Percentiles rank a stretch among this genome's conserved stretches.
Evolutionary conservation across 2,888 invertebrate genomes (phyloP).

Genomic region (Carabus problematicus): DNA sequence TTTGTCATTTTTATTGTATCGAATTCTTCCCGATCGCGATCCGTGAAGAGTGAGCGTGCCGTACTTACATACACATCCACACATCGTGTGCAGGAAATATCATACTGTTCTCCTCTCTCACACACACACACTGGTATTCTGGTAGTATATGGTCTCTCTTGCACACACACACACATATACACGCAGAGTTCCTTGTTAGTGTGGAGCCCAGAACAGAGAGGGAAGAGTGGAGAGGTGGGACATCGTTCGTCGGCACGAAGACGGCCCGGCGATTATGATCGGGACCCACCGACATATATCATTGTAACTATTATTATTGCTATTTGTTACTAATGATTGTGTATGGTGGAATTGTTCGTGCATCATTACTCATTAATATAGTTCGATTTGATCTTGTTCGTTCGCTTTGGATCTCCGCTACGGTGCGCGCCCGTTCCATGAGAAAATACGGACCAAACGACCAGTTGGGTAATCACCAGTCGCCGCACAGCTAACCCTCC

Average conservation of each 20-base stretch:
- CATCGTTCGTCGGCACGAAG: constrained; percentile 9
- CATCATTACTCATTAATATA: constrained; percentile 62
- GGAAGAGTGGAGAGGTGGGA: too few species aligned
- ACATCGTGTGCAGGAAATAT: too few species aligned
- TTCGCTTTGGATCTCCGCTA: constrained; percentile 38
- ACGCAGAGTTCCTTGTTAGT: too few species aligned
- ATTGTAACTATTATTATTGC: constrained; percentile 60
- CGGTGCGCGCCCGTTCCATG: constrained; percentile 48
- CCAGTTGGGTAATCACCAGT: constrained; percentile 23
- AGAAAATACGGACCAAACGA: constrained; percentile 50
- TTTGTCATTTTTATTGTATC: constrained; percentile 40
- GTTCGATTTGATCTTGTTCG: constrained; percentile 58
- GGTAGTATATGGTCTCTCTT: too few species aligned
- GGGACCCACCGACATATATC: constrained; percentile 58
- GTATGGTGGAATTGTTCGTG: constrained; percentile 61
- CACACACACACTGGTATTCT: too few species aligned
- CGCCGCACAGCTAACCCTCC: not conserved
- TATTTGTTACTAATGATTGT: constrained; percentile 62
- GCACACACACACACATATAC: too few species aligned
- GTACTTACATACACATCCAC: not conserved
- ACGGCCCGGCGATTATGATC: constrained; percentile 56
- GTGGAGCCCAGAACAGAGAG: too few species aligned
- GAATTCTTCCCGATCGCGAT: constrained; percentile 20
- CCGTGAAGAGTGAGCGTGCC: constrained; percentile 12
- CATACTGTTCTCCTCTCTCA: too few species aligned